Evolutionary conservation across 2,888 invertebrate genomes (phyloP).

Genomic region (Acanthosepion lycidas): DNA sequence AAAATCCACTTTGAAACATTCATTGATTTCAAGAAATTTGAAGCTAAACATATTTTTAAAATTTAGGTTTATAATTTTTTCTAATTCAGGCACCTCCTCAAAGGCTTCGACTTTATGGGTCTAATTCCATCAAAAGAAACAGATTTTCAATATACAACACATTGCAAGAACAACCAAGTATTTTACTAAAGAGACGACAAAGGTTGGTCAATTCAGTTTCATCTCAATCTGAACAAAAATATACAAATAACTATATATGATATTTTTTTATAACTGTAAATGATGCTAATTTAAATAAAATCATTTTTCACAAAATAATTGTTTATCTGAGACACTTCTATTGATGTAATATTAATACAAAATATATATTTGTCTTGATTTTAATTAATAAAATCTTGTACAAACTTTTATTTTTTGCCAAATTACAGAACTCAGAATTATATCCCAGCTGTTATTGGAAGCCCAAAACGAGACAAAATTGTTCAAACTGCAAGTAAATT

Average conservation of each 20-base stretch:
- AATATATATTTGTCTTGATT: neutral
- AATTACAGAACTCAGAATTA: neutral
- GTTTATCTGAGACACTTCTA: too few relatives aligned
- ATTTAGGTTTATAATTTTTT: neutral
- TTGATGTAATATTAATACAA: too few relatives aligned
- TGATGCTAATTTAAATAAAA: too few relatives aligned
- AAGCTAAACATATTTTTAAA: neutral
- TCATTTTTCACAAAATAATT: too few relatives aligned
- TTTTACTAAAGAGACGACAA: neutral
- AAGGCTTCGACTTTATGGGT: neutral
- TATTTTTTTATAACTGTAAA: too few relatives aligned
- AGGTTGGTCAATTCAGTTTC: neutral
- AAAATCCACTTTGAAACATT: too few relatives aligned
- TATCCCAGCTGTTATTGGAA: neutral
- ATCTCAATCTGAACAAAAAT: neutral
- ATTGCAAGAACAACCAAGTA: constrained; percentile 11
- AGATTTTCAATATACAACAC: neutral
- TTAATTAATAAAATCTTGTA: neutral
- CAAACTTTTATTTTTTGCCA: neutral
- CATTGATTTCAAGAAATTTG: neutral
- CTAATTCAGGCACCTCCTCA: neutral
- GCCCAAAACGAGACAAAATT: neutral
- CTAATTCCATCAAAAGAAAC: neutral
- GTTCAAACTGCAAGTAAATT: neutral
- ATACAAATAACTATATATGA: too few relatives aligned